Base-by-base conservation (phyloP, 2,888 invertebrate species). In the Plebejus anna region DNA sequence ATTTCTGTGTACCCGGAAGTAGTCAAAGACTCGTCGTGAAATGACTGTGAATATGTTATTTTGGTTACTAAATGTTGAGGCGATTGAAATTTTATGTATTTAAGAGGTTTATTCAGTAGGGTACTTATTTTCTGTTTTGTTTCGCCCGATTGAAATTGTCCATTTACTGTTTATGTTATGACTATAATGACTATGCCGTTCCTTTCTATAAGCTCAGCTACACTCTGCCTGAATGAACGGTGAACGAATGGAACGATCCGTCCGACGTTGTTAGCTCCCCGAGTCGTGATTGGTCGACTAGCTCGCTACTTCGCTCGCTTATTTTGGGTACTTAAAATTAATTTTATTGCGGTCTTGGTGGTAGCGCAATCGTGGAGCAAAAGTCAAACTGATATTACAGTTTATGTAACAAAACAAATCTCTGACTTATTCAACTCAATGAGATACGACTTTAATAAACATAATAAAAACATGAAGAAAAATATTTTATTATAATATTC, bases 251-350 rank as follows among this genome's bases (percentile, higher is more conserved):
- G 66, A 90, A 84, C 88, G 87, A 89, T 92, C 92, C 92, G 92
- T 92, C 92, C 92, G 91, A 89, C 83, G 88, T 85, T 86, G 87
- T 85, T 85, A 87, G 86, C 85, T 84, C 91, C 90, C 88, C 86
- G 82, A 84, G 85, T 85, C 86, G 84, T 84, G 72, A 55, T 73
- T 77, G 76, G 73, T 75, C 75, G 70, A 75, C 72, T 61, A 71
- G 59, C 55, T 73, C 72, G 77, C 51, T 76, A 47, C 47, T 55
- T 51, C 13, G 51, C 73, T 73, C 11, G 51, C 73, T 73, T 32
- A 16, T 51, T 22, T 11, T 22, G 47, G 42, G 22, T 47, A 2
- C 42, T n/a, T 72, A 22, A 22, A 42, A 47, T 51, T 47, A 47
- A 2, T 71, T 22, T n/a, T 38, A 22, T 42, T 1, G n/a, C 3